A percentile compares a stretch with the other conserved stretches of the same genome.
phyloP scores from a whole-genome alignment of 1,140 invertebrate species.

The Babylonia areolata region DNA sequence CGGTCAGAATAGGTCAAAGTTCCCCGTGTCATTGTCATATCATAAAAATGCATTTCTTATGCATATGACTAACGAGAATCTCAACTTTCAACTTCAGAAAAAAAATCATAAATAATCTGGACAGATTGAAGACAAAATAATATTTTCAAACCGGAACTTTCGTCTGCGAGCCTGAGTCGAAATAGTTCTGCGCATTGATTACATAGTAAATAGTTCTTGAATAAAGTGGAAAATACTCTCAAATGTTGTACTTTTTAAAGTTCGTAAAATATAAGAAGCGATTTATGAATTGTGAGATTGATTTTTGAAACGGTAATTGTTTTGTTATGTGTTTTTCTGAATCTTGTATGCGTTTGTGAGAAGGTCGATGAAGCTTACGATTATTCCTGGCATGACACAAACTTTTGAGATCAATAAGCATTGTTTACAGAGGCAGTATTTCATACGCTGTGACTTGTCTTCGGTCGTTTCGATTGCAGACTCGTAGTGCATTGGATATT shows the following conservation, averaged over 20 bases:
- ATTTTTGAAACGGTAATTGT: not conserved
- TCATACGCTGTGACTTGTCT: not conserved
- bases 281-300: not conserved
- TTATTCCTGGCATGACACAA: slow-evolving; percentile 27
- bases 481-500: not conserved
- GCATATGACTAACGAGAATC: no score
- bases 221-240: not conserved
- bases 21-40: not conserved
- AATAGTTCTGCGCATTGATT: slow-evolving; percentile 1
- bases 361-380: slow-evolving; percentile 30
- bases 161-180: not conserved
- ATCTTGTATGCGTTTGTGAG: slow-evolving; percentile 6
- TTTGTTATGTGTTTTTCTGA: not conserved
- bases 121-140: not conserved
- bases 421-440: slow-evolving; percentile 23
- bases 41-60: not conserved
- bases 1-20: not conserved
- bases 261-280: not conserved
- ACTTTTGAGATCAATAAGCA: slow-evolving; percentile 16
- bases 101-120: not conserved
- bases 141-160: not conserved
- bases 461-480: not conserved
- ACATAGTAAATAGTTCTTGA: not conserved
- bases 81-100: not conserved
- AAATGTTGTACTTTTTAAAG: not conserved